These are phyloP conservation scores for Drosophila melanosoma DNA, from an alignment of 2,888 invertebrate genomes.

Conservation along the genomic window DNA sequence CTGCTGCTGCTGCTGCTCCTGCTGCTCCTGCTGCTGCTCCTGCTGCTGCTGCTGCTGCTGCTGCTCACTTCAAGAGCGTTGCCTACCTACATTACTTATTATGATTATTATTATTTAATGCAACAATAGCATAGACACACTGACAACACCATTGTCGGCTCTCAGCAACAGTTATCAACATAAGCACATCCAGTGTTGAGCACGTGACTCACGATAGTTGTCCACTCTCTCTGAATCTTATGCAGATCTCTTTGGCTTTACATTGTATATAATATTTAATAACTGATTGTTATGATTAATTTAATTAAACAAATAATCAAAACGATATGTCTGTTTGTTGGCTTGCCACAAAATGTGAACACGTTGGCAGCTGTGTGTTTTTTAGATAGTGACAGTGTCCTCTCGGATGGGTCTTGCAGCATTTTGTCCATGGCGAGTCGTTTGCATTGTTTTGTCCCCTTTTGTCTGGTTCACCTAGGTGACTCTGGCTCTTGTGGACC, in stretches of 20 bases:
- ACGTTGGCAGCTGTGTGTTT: constrained; percentile 37
- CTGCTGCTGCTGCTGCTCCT: constrained; percentile 60
- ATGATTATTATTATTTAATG: constrained; percentile 78
- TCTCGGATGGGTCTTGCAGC: constrained; percentile 37
- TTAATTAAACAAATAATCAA: neutral
- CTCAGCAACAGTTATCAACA: constrained; percentile 66
- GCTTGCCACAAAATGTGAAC: constrained; percentile 31
- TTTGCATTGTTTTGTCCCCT: constrained; percentile 66
- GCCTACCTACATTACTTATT: constrained; percentile 73
- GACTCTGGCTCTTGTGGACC: constrained; percentile 46
- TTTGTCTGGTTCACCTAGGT: constrained; percentile 73
- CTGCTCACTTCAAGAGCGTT: constrained; percentile 61
- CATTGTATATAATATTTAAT: neutral
- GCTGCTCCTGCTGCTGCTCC: constrained; percentile 60
- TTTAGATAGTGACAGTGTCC: constrained; percentile 16
- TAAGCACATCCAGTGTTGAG: constrained; percentile 53
- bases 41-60: constrained; percentile 58
- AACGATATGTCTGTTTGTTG: neutral
- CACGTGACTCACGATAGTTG: constrained; percentile 35
- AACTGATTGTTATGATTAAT: neutral
- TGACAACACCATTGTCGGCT: constrained; percentile 43
- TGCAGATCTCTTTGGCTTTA: neutral
- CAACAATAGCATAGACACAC: constrained; percentile 60
- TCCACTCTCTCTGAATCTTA: neutral
- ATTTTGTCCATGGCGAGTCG: constrained; percentile 62